phyloP scores from a whole-genome alignment of 2,888 invertebrate genomes.

The Scaeva pyrastri region DNA sequence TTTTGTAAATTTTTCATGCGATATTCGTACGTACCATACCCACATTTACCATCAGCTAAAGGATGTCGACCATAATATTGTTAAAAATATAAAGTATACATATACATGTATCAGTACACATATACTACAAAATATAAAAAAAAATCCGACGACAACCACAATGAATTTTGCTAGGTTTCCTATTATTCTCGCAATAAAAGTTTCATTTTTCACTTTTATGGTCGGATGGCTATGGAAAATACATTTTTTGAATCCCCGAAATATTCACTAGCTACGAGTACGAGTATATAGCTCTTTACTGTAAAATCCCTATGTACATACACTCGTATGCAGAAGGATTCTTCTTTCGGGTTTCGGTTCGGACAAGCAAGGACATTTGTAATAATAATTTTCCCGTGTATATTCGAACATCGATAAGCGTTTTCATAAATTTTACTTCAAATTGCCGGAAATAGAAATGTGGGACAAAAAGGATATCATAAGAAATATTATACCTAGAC shows the following conservation, averaged over 20 bases:
- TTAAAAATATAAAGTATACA: conserved; percentile 3
- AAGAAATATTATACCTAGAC: background rate
- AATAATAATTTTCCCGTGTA: conserved; percentile 51
- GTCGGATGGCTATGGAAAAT: conserved; percentile 70
- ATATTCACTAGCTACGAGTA: conserved; percentile 25
- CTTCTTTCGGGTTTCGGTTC: too few species aligned
- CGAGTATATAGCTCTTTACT: too few species aligned
- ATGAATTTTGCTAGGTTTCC: conserved; percentile 71
- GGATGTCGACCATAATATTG: conserved; percentile 60
- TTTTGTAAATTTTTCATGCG: conserved; percentile 53
- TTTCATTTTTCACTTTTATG: conserved; percentile 76
- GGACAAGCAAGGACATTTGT: conserved; percentile 53
- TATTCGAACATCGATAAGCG: conserved; percentile 61
- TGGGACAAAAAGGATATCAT: conserved; percentile 30
- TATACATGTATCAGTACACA: background rate
- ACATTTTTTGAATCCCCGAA: conserved; percentile 67
- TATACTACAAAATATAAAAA: background rate
- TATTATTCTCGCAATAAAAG: conserved; percentile 76
- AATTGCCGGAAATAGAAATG: conserved; percentile 57
- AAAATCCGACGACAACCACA: conserved; percentile 47
- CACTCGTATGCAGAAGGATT: conserved; percentile 55
- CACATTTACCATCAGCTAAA: conserved; percentile 39
- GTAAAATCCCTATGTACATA: too few species aligned
- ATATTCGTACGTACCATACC: conserved; percentile 21
- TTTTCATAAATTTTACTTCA: conserved; percentile 58